Base-by-base conservation (phyloP, 2,888 invertebrate species). In the Pegoplata infirma region DNA sequence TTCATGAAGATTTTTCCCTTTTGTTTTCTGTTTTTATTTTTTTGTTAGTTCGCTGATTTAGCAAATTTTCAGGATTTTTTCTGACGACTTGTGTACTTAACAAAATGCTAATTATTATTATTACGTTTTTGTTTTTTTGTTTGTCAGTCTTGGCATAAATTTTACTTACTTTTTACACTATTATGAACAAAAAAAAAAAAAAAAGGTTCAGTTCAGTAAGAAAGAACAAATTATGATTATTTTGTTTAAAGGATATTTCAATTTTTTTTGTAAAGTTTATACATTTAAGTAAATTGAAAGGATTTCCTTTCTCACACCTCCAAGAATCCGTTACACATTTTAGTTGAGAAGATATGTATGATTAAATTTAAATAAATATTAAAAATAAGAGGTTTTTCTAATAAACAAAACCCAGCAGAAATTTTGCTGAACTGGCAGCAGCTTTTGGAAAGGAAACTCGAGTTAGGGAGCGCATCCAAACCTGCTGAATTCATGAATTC, bases 11-110 rank as follows among this genome's bases (percentile, higher is more conserved):
- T 19, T 25, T 64, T 53, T 53, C n/a, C n/a, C n/a, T 51, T 19
- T 3, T 73, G 5, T 12, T 49, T 16, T 17, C 28, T 16, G 10
- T 28, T 23, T n/a, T 12, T 23, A 49, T 21, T 49, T 19, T 25
- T 64, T 53, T 53, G 10, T 64, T 12, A 14, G 7, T 53, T 64
- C 25, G 64, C 51, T 51, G 36, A 51, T 51, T 64, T 40, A 16
- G 64, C 51, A 53, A 40, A 40, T 21, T 64, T 64, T 12, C 8
- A 63, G n/a, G 3, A 12, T 14, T 21, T 49, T 49, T 28, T 49
- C 4, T n/a, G n/a, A 12, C n/a, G 5, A n/a, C 19, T 44, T 16
- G 21, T 19, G 21, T 12, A 12, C n/a, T 28, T 19, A 47, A 47
- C 47, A 19, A 32, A 32, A 21, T 49, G 28, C 49, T 63, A 49